Percentiles rank a stretch among this genome's conserved stretches.
Conservation (phyloP, 2,113 vertebrate species). For the Chionomys nivalis region DNA sequence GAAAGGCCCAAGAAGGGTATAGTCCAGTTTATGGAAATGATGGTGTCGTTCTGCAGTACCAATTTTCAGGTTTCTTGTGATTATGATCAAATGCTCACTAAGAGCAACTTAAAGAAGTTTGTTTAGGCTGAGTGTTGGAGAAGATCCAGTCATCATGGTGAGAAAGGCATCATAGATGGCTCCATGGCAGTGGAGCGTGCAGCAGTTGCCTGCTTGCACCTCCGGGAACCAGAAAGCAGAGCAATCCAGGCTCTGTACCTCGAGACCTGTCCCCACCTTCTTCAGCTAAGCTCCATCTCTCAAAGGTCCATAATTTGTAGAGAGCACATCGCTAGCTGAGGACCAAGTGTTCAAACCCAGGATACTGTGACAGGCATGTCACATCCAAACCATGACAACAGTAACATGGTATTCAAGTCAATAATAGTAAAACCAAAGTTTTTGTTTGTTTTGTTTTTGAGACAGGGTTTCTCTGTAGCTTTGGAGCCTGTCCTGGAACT, state of each 20-base stretch:
- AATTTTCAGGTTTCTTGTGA: not conserved
- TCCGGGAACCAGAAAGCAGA: not conserved
- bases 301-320: not conserved
- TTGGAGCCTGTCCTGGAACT: no score
- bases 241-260: not conserved
- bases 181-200: no score
- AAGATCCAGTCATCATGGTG: not conserved
- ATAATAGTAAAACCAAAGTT: constrained; percentile 25
- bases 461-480: no score
- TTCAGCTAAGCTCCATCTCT: not conserved
- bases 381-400: not conserved
- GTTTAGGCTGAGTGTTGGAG: not conserved
- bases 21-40: not conserved
- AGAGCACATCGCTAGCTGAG: not conserved
- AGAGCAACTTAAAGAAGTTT: not conserved
- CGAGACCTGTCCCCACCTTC: not conserved
- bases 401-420: constrained; percentile 50
- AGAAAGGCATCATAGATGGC: not conserved
- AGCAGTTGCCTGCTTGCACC: not conserved
- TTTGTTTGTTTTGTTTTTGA: no score
- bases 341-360: not conserved
- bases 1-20: not conserved
- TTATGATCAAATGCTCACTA: not conserved
- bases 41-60: not conserved
- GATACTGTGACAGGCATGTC: not conserved